Evolutionary conservation across 2,113 vertebrate species (phyloP).

Genomic region (Pteronura brasiliensis): DNA sequence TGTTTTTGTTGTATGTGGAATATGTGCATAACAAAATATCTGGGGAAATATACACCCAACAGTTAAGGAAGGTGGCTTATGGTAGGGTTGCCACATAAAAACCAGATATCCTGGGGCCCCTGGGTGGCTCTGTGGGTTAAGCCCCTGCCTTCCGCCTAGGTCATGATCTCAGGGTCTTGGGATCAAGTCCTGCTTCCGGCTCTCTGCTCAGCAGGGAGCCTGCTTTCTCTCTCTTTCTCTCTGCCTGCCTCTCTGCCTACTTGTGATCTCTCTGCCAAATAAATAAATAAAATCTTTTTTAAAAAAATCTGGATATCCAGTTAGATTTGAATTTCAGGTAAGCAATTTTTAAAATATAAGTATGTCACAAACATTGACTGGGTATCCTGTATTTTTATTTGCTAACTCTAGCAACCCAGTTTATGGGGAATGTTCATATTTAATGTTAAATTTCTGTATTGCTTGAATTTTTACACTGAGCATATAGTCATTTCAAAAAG

Average conservation of each 20-base stretch:
- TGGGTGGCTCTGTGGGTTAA: too few species aligned
- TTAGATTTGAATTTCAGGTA: neutral
- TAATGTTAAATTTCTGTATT: neutral
- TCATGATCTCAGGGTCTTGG: too few species aligned
- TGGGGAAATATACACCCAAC: neutral
- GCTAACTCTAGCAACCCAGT: neutral
- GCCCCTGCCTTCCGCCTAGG: too few species aligned
- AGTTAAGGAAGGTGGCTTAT: neutral
- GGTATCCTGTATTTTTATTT: neutral
- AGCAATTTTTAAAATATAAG: neutral
- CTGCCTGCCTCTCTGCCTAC: too few species aligned
- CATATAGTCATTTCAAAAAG: neutral
- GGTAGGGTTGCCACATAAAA: neutral
- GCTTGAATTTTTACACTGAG: neutral
- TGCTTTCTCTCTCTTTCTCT: too few species aligned
- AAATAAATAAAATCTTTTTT: too few species aligned
- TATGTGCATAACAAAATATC: neutral
- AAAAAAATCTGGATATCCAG: neutral
- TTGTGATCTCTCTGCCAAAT: too few species aligned
- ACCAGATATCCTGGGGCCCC: neutral
- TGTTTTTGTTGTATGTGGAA: neutral
- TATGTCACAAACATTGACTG: neutral
- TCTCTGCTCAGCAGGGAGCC: too few species aligned
- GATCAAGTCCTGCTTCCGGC: too few species aligned
- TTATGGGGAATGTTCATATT: neutral